A percentile compares a stretch with the other conserved stretches of the same genome.
Evolutionary conservation across 2,888 invertebrate genomes (phyloP).

Genomic region (Plagodis pulveraria): DNA sequence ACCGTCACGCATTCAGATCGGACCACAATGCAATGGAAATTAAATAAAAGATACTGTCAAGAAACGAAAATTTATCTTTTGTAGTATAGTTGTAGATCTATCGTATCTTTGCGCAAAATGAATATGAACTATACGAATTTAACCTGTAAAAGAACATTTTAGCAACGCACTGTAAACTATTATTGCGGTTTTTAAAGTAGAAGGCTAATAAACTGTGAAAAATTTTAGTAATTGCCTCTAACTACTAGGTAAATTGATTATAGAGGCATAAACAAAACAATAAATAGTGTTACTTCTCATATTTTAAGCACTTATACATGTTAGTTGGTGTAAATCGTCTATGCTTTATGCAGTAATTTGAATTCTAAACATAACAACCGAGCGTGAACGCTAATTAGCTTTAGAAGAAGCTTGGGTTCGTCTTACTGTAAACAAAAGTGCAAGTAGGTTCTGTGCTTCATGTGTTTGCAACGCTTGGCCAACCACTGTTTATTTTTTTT

Average conservation of each 20-base stretch:
- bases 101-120: no score
- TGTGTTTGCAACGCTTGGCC: conserved; percentile 33
- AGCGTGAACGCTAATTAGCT: conserved; percentile 32
- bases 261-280: background rate
- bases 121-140: no score
- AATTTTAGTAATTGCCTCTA: background rate
- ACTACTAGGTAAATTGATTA: background rate
- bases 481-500: conserved; percentile 30
- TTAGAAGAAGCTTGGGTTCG: conserved; percentile 12
- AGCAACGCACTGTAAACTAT: no score
- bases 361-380: conserved; percentile 24
- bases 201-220: no score
- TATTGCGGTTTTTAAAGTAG: no score
- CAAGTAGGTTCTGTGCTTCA: conserved; percentile 30
- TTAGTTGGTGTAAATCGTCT: conserved; percentile 5
- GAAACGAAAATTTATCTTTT: no score
- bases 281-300: conserved; percentile 8
- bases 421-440: conserved; percentile 23
- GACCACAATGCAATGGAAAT: no score
- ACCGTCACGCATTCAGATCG: no score
- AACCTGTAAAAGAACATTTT: no score
- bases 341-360: conserved; percentile 19
- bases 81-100: no score
- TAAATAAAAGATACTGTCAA: no score
- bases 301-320: conserved; percentile 6